Percentiles rank a stretch among this genome's conserved stretches.
Conservation (phyloP, 2,888 invertebrate species). For the Epirrita christyi region DNA sequence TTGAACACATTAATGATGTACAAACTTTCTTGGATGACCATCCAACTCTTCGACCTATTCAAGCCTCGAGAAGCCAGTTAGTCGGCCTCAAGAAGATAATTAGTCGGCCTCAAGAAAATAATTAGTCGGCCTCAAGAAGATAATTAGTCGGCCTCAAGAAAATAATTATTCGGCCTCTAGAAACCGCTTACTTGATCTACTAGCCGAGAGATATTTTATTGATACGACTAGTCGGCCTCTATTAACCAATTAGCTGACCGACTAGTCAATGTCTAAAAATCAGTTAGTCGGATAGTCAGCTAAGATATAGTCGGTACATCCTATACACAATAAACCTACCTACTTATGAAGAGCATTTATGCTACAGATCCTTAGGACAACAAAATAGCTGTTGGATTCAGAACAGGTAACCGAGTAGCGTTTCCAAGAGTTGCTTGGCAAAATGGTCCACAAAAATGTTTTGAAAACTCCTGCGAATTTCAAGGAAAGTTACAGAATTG, state of each 20-base stretch:
- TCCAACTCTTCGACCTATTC: no score
- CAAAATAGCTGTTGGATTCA: slow-evolving; percentile 10
- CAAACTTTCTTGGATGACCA: no score
- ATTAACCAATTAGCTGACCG: no score
- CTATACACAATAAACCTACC: slow-evolving; percentile 17
- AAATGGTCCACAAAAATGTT: slow-evolving; percentile 20
- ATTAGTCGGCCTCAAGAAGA: not conserved
- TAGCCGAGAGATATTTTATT: no score
- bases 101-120: not conserved
- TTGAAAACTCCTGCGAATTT: slow-evolving; percentile 17
- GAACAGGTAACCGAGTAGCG: slow-evolving; percentile 25
- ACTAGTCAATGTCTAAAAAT: not conserved
- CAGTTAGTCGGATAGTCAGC: not conserved
- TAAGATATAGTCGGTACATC: not conserved
- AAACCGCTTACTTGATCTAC: not conserved
- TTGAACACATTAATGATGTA: no score
- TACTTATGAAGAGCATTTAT: slow-evolving; percentile 2
- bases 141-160: not conserved
- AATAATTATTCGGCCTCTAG: not conserved
- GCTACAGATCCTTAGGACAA: slow-evolving; percentile 5
- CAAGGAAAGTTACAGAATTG: not conserved
- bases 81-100: not conserved
- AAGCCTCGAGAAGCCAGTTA: not conserved
- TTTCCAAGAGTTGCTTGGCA: slow-evolving; percentile 16
- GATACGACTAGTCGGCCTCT: no score